These are phyloP conservation scores for Mythimna vitellina DNA, from an alignment of 2,888 invertebrate species.

Conservation along the genomic window DNA sequence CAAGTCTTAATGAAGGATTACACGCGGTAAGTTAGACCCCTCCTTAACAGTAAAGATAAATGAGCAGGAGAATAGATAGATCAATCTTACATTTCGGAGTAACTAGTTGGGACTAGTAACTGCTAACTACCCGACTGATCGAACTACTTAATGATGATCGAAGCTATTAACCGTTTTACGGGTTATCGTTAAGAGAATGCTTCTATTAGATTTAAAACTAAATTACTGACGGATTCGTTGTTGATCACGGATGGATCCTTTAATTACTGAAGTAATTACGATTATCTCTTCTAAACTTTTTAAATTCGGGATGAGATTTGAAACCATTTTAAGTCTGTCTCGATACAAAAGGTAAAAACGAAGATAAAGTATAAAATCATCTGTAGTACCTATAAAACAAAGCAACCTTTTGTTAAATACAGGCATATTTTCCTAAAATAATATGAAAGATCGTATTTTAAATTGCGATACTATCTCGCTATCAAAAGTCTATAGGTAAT, in stretches of 20 bases:
- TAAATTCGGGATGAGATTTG: constrained; percentile 33
- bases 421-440: background rate
- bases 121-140: constrained; percentile 56
- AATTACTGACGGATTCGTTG: constrained; percentile 51
- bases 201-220: constrained; percentile 59
- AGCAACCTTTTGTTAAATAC: background rate
- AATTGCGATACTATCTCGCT: constrained; percentile 4
- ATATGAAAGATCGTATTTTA: background rate
- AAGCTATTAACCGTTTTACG: constrained; percentile 61
- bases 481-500: background rate
- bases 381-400: background rate
- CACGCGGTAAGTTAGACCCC: constrained; percentile 25
- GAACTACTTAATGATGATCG: constrained; percentile 68
- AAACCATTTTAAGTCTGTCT: constrained; percentile 3
- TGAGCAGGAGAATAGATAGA: constrained; percentile 50
- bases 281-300: constrained; percentile 42
- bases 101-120: constrained; percentile 52
- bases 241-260: constrained; percentile 38
- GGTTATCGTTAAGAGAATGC: constrained; percentile 64
- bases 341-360: background rate
- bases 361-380: background rate
- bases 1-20: constrained; percentile 16
- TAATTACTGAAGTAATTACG: constrained; percentile 48
- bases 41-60: constrained; percentile 44
- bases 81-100: constrained; percentile 54